Percentiles rank a stretch among this genome's conserved stretches.
Evolutionary conservation across 2,113 vertebrate species (phyloP).

Genomic region (Nothoprocta perdicaria): DNA sequence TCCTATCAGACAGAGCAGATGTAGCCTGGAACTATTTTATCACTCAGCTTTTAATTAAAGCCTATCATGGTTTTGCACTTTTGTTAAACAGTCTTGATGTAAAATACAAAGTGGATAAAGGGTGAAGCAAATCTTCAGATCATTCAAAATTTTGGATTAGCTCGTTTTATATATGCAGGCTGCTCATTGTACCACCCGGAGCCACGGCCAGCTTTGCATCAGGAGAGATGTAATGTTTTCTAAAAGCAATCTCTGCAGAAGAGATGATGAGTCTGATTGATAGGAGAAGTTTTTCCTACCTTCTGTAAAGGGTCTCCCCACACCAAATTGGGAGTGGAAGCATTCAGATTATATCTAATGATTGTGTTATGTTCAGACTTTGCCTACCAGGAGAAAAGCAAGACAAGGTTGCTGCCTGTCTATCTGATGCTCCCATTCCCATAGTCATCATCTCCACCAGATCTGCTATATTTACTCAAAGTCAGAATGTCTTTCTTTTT

Average conservation of each 20-base stretch:
- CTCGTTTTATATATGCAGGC: background rate
- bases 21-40: constrained; percentile 10
- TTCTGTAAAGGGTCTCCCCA: background rate
- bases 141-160: constrained; percentile 10
- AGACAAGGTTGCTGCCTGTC: background rate
- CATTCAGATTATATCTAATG: background rate
- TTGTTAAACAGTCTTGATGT: constrained; percentile 11
- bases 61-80: constrained; percentile 9
- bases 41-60: constrained; percentile 43
- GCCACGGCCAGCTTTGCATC: background rate
- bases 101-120: constrained; percentile 30
- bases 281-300: background rate
- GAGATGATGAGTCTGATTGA: background rate
- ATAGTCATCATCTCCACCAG: background rate
- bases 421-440: background rate
- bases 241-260: background rate
- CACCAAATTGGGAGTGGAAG: background rate
- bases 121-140: constrained; percentile 15
- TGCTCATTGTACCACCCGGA: background rate
- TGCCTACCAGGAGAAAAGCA: background rate
- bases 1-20: constrained; percentile 38
- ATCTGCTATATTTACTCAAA: background rate
- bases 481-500: background rate
- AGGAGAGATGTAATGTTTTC: background rate
- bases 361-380: background rate